Percentiles rank a stretch among this genome's conserved stretches.
Conservation (phyloP, 2,888 invertebrate species). For the Pocota personata region DNA sequence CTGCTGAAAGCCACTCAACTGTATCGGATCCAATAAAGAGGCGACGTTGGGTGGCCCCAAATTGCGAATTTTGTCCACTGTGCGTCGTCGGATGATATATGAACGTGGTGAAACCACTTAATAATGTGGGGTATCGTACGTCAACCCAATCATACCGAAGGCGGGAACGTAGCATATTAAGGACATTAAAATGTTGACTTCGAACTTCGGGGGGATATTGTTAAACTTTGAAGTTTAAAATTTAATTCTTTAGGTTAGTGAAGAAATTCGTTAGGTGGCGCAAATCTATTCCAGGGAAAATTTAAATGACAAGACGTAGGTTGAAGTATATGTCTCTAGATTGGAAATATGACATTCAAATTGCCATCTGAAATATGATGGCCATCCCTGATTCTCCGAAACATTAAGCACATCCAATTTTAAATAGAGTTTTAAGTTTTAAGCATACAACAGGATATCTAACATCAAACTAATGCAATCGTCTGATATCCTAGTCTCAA, state of each 20-base stretch:
- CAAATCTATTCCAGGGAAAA: no score
- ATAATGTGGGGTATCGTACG: constrained; percentile 28
- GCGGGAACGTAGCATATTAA: neutral
- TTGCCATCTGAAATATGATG: no score
- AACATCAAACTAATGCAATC: no score
- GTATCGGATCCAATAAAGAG: constrained; percentile 33
- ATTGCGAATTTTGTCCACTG: neutral
- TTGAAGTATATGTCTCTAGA: no score
- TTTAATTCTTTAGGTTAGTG: neutral
- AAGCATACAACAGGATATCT: no score
- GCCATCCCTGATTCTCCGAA: no score
- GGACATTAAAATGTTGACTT: neutral
- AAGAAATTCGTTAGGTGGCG: neutral
- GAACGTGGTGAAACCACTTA: constrained; percentile 29
- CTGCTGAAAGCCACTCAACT: constrained; percentile 50
- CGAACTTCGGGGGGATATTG: neutral
- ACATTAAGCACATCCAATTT: no score
- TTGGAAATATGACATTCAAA: no score
- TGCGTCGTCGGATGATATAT: constrained; percentile 19
- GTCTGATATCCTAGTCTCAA: no score
- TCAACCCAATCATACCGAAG: constrained; percentile 31
- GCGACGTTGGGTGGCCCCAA: constrained; percentile 8
- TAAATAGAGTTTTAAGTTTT: no score
- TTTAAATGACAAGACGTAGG: no score
- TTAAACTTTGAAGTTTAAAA: neutral